Percentiles rank a stretch among this genome's conserved stretches.
Evolutionary conservation across 2,113 vertebrate species (phyloP).

Genomic region (Coturnix japonica): DNA sequence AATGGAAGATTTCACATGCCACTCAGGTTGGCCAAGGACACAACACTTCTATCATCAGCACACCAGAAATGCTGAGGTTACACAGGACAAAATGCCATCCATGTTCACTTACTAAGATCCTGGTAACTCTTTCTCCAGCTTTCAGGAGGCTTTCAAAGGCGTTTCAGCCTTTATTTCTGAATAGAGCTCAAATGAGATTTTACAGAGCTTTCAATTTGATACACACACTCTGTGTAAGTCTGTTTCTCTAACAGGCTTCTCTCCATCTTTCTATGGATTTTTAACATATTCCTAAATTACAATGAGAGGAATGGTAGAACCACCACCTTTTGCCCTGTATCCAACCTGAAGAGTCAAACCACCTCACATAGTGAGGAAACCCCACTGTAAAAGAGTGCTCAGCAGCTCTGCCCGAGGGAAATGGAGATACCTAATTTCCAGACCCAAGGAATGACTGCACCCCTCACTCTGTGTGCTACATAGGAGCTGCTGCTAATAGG

Average conservation of each 20-base stretch:
- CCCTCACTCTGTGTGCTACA: neutral
- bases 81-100: neutral
- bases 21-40: neutral
- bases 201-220: neutral
- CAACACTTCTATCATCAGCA: neutral
- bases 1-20: neutral
- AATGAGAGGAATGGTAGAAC: neutral
- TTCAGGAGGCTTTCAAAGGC: neutral
- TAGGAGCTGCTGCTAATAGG: neutral
- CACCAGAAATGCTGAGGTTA: neutral
- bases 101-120: neutral
- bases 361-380: neutral
- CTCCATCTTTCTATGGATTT: neutral
- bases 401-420: neutral
- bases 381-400: neutral
- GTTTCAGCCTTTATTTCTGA: neutral
- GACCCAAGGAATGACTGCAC: fast-evolving
- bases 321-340: neutral
- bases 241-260: neutral
- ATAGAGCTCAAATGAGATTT: neutral
- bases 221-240: fast-evolving
- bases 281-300: neutral
- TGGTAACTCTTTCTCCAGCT: neutral
- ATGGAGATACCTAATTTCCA: neutral
- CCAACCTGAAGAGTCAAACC: neutral